A percentile compares a stretch with the other conserved stretches of the same genome.
phyloP scores from a whole-genome alignment of 2,888 invertebrate species.

The Esperia sulphurella region DNA sequence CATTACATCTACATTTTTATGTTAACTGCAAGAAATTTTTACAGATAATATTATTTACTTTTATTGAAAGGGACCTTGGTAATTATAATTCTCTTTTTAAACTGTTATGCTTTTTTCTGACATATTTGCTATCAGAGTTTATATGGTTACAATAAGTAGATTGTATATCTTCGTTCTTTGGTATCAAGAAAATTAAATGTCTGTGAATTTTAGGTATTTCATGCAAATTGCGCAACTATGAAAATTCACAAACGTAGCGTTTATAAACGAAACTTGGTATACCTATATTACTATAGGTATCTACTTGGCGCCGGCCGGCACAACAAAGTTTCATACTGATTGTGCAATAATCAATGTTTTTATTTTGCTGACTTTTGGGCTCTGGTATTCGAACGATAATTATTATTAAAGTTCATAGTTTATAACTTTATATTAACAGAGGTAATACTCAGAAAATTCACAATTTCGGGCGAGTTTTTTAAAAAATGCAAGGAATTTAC shows the following conservation, averaged over 20 bases:
- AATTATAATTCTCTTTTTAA: too few relatives aligned
- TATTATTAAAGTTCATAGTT: neutral
- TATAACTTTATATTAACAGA: neutral
- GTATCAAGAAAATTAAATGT: too few relatives aligned
- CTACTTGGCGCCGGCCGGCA: neutral
- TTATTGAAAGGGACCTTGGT: too few relatives aligned
- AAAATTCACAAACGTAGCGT: neutral
- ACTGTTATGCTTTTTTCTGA: too few relatives aligned
- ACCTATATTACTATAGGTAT: neutral
- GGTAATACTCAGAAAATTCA: too few relatives aligned
- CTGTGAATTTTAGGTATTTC: neutral
- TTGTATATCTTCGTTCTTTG: too few relatives aligned
- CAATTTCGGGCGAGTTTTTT: neutral
- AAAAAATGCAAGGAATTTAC: conserved; percentile 44
- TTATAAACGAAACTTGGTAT: neutral
- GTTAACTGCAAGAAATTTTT: too few relatives aligned
- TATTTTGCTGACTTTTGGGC: neutral
- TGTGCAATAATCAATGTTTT: neutral
- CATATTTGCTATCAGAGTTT: too few relatives aligned
- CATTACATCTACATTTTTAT: too few relatives aligned
- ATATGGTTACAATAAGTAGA: too few relatives aligned
- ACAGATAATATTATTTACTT: too few relatives aligned
- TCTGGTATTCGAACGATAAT: too few relatives aligned
- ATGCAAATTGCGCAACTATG: neutral
- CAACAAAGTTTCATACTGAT: neutral